phyloP scores from a whole-genome alignment of 2,797 vertebrate species.

The Oceanodroma leucorhoa region DNA sequence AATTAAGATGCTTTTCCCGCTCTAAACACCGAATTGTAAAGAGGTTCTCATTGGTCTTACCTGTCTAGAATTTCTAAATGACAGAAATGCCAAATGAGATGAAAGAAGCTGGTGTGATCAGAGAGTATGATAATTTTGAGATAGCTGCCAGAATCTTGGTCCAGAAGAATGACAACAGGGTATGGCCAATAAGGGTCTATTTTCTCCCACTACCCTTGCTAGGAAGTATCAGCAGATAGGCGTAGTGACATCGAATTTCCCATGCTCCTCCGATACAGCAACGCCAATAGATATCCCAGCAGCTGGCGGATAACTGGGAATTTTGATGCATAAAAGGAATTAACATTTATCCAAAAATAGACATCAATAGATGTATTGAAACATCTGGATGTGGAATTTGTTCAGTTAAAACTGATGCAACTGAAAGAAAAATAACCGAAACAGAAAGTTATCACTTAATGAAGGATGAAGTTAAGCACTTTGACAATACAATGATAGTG shows the following conservation, averaged over 20 bases:
- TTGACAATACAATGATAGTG: neutral
- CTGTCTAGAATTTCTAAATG: neutral
- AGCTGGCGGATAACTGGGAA: neutral
- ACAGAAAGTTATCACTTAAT: neutral
- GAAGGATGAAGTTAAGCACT: neutral
- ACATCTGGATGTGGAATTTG: neutral
- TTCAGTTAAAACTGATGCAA: neutral
- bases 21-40: neutral
- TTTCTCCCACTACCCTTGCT: neutral
- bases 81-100: neutral
- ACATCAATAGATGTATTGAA: neutral
- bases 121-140: neutral
- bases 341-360: neutral
- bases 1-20: neutral
- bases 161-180: neutral
- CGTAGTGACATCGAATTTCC: neutral
- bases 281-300: neutral
- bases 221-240: neutral
- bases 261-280: neutral
- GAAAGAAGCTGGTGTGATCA: neutral
- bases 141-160: neutral
- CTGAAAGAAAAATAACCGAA: neutral
- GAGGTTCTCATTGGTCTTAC: neutral
- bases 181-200: neutral
- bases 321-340: neutral